Conservation (phyloP, 1,140 invertebrate species). For the Laupala kohalensis region DNA sequence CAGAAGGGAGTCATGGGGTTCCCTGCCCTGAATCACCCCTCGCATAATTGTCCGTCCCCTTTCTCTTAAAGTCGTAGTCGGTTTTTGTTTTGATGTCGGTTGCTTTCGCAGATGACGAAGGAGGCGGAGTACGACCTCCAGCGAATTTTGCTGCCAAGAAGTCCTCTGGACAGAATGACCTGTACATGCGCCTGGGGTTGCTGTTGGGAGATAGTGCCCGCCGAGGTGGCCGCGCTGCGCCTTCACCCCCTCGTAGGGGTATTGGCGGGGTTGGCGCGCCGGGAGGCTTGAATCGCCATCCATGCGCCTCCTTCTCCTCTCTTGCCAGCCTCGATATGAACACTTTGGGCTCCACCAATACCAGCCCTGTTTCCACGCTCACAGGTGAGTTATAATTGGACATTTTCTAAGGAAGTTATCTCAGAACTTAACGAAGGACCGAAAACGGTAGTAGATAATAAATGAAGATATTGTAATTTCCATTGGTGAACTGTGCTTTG, state of each 20-base stretch:
- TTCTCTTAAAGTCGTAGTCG: too few relatives aligned
- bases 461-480: too few relatives aligned
- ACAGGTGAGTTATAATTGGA: conserved; percentile 64
- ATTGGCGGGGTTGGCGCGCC: conserved; percentile 26
- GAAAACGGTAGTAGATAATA: too few relatives aligned
- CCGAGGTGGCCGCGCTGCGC: conserved; percentile 1
- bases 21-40: too few relatives aligned
- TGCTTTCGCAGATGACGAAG: conserved; percentile 55
- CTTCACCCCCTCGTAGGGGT: conserved; percentile 21
- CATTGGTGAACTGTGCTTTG: too few relatives aligned
- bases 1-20: too few relatives aligned
- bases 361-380: conserved; percentile 74
- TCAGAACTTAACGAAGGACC: too few relatives aligned
- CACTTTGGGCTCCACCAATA: conserved; percentile 57
- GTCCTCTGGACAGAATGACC: conserved; percentile 47
- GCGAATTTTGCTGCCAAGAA: conserved; percentile 17
- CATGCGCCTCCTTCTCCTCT: conserved; percentile 48
- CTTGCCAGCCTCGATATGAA: conserved; percentile 62
- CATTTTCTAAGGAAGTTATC: too few relatives aligned
- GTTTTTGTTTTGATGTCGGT: too few relatives aligned
- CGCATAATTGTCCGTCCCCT: too few relatives aligned
- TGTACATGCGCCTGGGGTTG: conserved; percentile 74
- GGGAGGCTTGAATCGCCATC: conserved; percentile 34
- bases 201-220: conserved; percentile 52
- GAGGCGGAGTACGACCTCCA: conserved; percentile 45